Evolutionary conservation across 2,888 invertebrate species (phyloP).

Genomic region (Pachydiplax longipennis): DNA sequence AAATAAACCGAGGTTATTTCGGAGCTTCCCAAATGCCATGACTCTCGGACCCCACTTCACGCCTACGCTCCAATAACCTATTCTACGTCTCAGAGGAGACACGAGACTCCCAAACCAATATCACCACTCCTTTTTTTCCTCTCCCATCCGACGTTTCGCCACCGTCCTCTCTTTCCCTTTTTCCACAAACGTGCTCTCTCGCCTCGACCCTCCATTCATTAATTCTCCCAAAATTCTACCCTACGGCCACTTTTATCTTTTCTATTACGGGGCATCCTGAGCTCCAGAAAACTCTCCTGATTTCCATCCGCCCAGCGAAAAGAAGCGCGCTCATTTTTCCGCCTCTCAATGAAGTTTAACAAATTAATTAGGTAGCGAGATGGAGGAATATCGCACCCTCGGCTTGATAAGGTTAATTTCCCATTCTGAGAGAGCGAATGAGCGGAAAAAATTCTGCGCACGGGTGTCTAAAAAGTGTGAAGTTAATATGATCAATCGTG

Average conservation of each 20-base stretch:
- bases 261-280: background rate
- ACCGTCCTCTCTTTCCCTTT: background rate
- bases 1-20: background rate
- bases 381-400: no score
- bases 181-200: background rate
- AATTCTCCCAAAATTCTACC: background rate
- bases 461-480: no score
- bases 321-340: background rate
- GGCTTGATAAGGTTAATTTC: no score
- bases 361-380: no score
- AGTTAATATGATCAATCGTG: no score
- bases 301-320: background rate
- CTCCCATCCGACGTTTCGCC: background rate
- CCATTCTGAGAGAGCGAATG: no score
- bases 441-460: no score
- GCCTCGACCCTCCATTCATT: background rate
- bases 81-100: background rate
- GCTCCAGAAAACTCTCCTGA: background rate
- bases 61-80: background rate
- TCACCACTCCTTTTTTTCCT: background rate
- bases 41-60: background rate
- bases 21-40: background rate
- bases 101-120: background rate
- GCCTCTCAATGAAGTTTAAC: background rate
- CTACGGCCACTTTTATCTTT: background rate